Evolutionary conservation across 2,888 invertebrate species (phyloP).

Genomic region (Xestia xanthographa): DNA sequence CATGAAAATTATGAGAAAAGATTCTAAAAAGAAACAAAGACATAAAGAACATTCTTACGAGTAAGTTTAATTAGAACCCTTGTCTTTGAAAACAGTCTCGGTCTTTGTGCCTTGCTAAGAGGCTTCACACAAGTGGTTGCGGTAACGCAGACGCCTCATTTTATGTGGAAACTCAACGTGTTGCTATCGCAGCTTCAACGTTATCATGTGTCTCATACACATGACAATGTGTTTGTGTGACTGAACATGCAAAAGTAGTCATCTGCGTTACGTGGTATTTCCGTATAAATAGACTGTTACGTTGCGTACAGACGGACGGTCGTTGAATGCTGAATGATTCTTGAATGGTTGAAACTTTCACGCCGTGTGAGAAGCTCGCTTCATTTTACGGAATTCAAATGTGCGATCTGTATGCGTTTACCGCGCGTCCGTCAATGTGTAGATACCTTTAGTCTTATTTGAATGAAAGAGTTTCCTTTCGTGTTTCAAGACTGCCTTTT

Average conservation of each 20-base stretch:
- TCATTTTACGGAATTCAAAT: constrained; percentile 15
- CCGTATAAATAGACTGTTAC: constrained; percentile 8
- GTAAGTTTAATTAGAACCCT: constrained; percentile 70
- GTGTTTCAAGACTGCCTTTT: constrained; percentile 36
- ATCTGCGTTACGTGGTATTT: constrained; percentile 18
- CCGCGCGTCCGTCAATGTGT: constrained; percentile 14
- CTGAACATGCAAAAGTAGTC: constrained; percentile 13
- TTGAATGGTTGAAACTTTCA: background rate
- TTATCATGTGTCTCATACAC: constrained; percentile 16
- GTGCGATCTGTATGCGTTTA: background rate
- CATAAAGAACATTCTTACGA: constrained; percentile 65
- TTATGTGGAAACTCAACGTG: constrained; percentile 2
- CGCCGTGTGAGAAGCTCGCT: background rate
- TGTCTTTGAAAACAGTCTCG: constrained; percentile 58
- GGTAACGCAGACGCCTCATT: constrained; percentile 15
- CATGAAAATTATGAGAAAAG: constrained; percentile 66
- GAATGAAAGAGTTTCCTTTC: constrained; percentile 37
- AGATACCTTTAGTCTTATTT: constrained; percentile 6
- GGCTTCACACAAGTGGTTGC: constrained; percentile 28
- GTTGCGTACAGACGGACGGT: background rate
- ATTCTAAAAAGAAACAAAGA: constrained; percentile 69
- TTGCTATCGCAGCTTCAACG: background rate
- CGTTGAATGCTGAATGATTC: constrained; percentile 14
- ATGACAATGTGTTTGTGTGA: constrained; percentile 1
- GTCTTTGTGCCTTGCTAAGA: constrained; percentile 50